Conservation (phyloP, 2,113 vertebrate genomes). For the Leptosomus discolor region DNA sequence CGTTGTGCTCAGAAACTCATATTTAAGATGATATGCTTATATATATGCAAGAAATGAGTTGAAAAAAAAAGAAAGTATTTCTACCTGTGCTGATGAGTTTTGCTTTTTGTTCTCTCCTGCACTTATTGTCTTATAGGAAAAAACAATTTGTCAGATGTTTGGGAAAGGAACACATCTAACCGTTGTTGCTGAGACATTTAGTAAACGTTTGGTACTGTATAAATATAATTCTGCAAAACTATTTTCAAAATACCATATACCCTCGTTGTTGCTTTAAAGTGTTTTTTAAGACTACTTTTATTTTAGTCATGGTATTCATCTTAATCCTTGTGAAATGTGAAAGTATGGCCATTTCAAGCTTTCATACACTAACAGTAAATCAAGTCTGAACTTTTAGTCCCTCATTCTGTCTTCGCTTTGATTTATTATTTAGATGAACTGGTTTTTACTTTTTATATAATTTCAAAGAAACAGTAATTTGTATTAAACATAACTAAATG, state of each 20-base stretch:
- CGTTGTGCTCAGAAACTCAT: not conserved
- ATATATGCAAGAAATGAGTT: not conserved
- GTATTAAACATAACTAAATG: not conserved
- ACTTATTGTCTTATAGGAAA: conserved; percentile 9
- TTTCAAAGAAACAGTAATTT: not conserved
- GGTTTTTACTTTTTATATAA: not conserved
- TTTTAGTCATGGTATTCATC: not conserved
- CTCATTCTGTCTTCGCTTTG: not conserved
- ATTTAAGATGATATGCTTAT: not conserved
- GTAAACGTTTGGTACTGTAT: not conserved
- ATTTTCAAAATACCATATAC: not conserved
- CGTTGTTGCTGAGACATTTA: conserved; percentile 16
- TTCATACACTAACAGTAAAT: not conserved
- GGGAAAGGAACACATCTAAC: not conserved
- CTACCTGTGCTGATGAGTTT: not conserved
- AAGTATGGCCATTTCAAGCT: not conserved
- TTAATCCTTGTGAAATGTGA: not conserved
- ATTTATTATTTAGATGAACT: not conserved
- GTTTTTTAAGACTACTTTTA: not conserved
- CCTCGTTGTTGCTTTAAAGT: not conserved
- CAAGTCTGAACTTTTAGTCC: not conserved
- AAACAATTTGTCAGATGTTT: conserved; percentile 25
- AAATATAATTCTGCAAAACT: not conserved
- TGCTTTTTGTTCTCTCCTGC: conserved; percentile 15
- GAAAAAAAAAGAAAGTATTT: not conserved